Evolutionary conservation across 2,797 vertebrate genomes (phyloP).

Genomic region (Morus bassanus): DNA sequence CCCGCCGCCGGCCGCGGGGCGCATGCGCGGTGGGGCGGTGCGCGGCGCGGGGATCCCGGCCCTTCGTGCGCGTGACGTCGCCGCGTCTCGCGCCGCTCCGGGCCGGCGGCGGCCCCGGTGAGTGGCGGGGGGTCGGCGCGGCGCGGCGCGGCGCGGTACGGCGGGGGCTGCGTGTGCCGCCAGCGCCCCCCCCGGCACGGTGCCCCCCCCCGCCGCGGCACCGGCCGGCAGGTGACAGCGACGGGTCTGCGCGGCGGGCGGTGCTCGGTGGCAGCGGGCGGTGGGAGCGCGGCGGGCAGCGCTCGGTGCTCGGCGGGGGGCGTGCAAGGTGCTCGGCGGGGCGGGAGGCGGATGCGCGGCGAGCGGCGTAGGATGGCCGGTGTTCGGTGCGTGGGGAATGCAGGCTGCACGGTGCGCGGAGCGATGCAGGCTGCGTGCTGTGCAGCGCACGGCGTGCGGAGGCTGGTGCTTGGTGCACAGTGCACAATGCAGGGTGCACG

Average conservation of each 20-base stretch:
- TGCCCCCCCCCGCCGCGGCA: neutral
- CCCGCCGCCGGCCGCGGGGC: neutral
- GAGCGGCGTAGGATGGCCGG: neutral
- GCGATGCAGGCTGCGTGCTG: neutral
- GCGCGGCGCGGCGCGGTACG: neutral
- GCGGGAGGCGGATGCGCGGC: neutral
- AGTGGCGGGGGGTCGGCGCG: neutral
- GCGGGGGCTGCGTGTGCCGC: neutral
- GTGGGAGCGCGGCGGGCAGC: neutral
- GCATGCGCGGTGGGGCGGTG: conserved; percentile 12
- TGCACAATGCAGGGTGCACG: no score
- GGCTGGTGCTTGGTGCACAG: neutral
- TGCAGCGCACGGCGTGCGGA: no score
- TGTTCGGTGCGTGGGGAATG: neutral
- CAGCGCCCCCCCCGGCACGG: neutral
- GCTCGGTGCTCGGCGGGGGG: neutral
- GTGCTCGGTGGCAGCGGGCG: neutral
- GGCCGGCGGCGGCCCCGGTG: neutral
- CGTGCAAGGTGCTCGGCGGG: neutral
- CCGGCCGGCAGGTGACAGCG: neutral
- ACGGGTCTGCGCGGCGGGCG: neutral
- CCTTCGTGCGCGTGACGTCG: conserved; percentile 45
- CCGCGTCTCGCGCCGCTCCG: conserved; percentile 15
- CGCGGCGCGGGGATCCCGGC: conserved; percentile 34
- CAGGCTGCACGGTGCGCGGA: neutral